These are phyloP conservation scores for Protosalanx chinensis DNA, from an alignment of 2,797 vertebrate genomes.

Conservation along the genomic window DNA sequence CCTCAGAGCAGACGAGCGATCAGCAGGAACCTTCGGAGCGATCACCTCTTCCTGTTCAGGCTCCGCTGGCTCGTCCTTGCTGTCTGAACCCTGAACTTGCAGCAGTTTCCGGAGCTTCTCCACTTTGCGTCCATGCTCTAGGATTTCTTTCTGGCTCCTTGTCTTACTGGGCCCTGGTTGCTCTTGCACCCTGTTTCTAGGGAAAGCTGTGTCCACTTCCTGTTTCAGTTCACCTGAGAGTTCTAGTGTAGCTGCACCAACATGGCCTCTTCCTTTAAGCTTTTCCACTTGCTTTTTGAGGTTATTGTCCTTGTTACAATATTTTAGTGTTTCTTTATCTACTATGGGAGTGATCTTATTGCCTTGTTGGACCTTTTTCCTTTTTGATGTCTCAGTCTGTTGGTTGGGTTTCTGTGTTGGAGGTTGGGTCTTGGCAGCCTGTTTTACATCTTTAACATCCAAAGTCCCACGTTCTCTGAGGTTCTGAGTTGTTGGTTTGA, in stretches of 20 bases:
- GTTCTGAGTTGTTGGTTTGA: constrained; percentile 15
- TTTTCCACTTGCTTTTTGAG: constrained; percentile 7
- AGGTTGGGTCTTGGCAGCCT: not conserved
- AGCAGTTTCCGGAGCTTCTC: constrained; percentile 63
- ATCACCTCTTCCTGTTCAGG: constrained; percentile 22
- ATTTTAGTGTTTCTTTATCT: constrained; percentile 14
- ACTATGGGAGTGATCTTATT: not conserved
- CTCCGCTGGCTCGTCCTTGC: not conserved
- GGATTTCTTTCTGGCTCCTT: constrained; percentile 47
- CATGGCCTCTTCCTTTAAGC: not conserved
- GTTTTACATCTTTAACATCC: constrained; percentile 16
- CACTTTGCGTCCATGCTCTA: constrained; percentile 45
- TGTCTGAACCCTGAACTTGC: constrained; percentile 2
- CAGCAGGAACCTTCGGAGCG: not conserved
- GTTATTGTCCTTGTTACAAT: constrained; percentile 11
- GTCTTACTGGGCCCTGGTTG: constrained; percentile 14
- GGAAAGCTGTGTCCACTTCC: constrained; percentile 1
- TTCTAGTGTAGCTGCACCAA: not conserved
- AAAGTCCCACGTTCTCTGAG: constrained; percentile 22
- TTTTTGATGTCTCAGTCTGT: constrained; percentile 35
- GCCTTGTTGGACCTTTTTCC: constrained; percentile 22
- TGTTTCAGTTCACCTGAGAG: constrained; percentile 18
- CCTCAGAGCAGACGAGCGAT: constrained; percentile 70
- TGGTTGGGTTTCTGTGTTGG: constrained; percentile 22
- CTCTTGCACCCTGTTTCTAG: constrained; percentile 10